These are phyloP conservation scores for Netelia inedita DNA, from an alignment of 2,888 invertebrate species.

Conservation along the genomic window DNA sequence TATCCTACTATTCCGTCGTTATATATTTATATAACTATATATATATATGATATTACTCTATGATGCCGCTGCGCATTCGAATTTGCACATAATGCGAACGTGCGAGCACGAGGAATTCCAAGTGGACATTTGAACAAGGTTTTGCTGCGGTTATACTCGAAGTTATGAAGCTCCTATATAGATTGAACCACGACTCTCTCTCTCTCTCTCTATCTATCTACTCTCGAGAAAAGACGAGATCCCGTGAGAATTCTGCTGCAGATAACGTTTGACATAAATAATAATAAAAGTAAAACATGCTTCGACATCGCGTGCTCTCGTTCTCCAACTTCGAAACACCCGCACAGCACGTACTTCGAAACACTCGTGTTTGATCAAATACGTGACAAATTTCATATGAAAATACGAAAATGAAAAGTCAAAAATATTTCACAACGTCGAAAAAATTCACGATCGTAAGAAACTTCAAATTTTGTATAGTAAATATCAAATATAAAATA, in stretches of 20 bases:
- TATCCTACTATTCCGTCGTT: constrained; percentile 9
- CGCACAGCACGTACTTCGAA: too few relatives aligned
- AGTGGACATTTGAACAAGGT: constrained; percentile 58
- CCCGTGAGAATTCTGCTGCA: neutral
- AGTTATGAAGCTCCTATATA: neutral
- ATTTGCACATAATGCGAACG: constrained; percentile 77
- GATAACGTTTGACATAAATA: neutral
- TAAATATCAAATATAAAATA: too few relatives aligned
- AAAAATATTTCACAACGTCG: too few relatives aligned
- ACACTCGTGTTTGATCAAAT: too few relatives aligned
- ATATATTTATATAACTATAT: constrained; percentile 12
- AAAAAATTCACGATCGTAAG: too few relatives aligned
- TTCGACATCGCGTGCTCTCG: too few relatives aligned
- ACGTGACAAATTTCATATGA: too few relatives aligned
- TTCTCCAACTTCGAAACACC: too few relatives aligned
- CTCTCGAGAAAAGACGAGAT: neutral
- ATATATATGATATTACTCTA: constrained; percentile 27
- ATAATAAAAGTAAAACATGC: neutral
- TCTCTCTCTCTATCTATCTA: neutral
- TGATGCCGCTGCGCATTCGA: constrained; percentile 60
- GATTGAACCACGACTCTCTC: constrained; percentile 17
- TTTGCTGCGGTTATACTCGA: constrained; percentile 9
- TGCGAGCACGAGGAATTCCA: constrained; percentile 71
- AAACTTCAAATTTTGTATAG: too few relatives aligned
- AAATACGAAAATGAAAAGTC: too few relatives aligned